Conservation (phyloP, 2,113 vertebrate genomes). For the Galeopterus variegatus region DNA sequence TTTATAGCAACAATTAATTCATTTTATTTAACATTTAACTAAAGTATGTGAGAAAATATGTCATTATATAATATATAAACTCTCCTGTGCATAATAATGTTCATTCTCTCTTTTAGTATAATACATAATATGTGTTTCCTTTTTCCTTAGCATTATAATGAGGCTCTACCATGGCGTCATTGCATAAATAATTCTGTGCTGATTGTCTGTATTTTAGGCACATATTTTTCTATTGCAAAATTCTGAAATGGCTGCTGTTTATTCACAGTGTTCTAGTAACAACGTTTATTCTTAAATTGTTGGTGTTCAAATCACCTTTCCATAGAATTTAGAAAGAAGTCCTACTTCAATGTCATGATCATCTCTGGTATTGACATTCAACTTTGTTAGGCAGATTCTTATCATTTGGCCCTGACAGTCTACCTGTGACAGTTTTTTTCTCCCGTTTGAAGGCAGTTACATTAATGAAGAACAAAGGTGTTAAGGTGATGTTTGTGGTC, state of each 20-base stretch:
- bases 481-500: slow-evolving; percentile 16
- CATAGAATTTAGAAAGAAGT: slow-evolving; percentile 27
- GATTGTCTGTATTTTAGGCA: slow-evolving; percentile 4
- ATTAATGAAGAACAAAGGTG: slow-evolving; percentile 55
- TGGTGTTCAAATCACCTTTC: slow-evolving; percentile 45
- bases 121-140: background rate
- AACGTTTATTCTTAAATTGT: slow-evolving; percentile 48
- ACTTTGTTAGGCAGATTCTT: slow-evolving; percentile 36
- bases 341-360: slow-evolving; percentile 12
- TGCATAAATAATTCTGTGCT: slow-evolving; percentile 11
- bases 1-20: background rate
- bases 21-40: slow-evolving; percentile 40
- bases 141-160: slow-evolving; percentile 4
- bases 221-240: slow-evolving; percentile 51
- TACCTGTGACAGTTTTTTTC: background rate
- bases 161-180: background rate
- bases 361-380: background rate
- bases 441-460: background rate
- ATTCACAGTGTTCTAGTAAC: background rate
- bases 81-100: background rate
- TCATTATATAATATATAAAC: slow-evolving; percentile 1
- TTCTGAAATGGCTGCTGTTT: slow-evolving; percentile 6
- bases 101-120: slow-evolving; percentile 14
- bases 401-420: background rate
- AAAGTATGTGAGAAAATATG: slow-evolving; percentile 16